Evolutionary conservation across 2,113 vertebrate genomes (phyloP).

Genomic region (Carassius auratus): DNA sequence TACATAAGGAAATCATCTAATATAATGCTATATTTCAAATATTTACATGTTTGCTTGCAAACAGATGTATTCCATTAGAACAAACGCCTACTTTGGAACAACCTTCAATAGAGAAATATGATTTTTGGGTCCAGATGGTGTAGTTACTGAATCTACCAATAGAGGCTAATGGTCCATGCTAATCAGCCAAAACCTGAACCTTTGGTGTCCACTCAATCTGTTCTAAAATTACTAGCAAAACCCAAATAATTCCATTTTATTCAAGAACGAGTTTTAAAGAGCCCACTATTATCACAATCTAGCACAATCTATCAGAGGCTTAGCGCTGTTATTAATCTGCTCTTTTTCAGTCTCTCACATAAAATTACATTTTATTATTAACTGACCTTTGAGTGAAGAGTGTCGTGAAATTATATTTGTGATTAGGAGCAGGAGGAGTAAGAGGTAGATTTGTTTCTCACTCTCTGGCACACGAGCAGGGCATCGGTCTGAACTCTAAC

Average conservation of each 20-base stretch:
- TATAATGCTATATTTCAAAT: not conserved
- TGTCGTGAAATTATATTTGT: conserved; percentile 51
- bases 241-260: conserved; percentile 28
- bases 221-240: conserved; percentile 9
- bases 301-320: not conserved
- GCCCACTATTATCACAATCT: conserved; percentile 4
- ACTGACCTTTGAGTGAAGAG: conserved; percentile 48
- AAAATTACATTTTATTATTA: conserved; percentile 35
- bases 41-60: not conserved
- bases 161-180: conserved; percentile 5
- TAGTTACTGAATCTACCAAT: conserved; percentile 15
- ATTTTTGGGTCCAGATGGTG: conserved; percentile 17
- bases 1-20: not conserved
- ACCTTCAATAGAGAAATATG: conserved; percentile 18
- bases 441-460: conserved; percentile 25
- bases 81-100: not conserved
- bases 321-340: conserved; percentile 17
- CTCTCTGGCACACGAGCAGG: conserved; percentile 36
- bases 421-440: not conserved
- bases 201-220: conserved; percentile 3
- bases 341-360: not conserved
- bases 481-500: conserved; percentile 49
- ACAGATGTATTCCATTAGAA: not conserved
- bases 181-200: conserved; percentile 14
- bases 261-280: conserved; percentile 4